Evolutionary conservation across 2,888 invertebrate genomes (phyloP).

Genomic region (Aporophyla lueneburgensis): DNA sequence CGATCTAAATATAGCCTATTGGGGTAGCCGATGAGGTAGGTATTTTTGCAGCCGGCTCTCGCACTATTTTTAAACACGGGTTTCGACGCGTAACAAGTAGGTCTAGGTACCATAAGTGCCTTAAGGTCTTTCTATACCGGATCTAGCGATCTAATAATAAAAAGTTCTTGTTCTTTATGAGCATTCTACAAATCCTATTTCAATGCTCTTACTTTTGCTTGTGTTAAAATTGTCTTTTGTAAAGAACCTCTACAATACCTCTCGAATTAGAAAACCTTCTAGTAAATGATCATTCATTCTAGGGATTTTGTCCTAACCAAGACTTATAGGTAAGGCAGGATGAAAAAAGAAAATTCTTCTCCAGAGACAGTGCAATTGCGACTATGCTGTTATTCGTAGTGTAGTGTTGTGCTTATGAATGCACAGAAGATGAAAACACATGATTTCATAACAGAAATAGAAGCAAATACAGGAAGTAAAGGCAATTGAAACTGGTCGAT

Average conservation of each 20-base stretch:
- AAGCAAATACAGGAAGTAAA: slow-evolving; percentile 80
- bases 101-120: no score
- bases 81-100: not conserved
- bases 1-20: no score
- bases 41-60: no score
- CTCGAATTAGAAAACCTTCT: not conserved
- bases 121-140: no score
- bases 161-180: no score
- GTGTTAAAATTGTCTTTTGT: no score
- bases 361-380: not conserved
- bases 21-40: no score
- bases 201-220: no score
- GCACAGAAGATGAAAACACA: slow-evolving; percentile 32
- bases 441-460: slow-evolving; percentile 61
- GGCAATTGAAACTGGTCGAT: slow-evolving; percentile 73
- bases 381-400: not conserved
- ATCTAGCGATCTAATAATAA: no score
- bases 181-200: no score
- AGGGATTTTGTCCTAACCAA: not conserved
- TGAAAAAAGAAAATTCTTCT: not conserved
- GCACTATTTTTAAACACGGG: not conserved
- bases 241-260: not conserved
- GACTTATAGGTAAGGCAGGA: not conserved
- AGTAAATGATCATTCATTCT: not conserved
- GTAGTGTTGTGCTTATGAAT: slow-evolving; percentile 10